phyloP scores from a whole-genome alignment of 1,140 invertebrate species.

The Halictus rubicundus region DNA sequence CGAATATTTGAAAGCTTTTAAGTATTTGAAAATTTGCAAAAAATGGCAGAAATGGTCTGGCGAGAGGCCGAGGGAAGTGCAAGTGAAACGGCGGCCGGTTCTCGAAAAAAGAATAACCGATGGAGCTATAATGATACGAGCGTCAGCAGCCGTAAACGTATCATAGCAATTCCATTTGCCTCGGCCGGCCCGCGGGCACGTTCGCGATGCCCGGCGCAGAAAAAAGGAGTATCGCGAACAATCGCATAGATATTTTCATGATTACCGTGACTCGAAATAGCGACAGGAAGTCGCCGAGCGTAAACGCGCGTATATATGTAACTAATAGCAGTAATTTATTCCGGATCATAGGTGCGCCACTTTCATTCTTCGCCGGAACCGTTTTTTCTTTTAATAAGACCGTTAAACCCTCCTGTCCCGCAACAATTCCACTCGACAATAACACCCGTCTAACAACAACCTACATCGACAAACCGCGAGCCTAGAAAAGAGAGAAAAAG shows the following conservation, averaged over 20 bases:
- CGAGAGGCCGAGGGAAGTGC: background rate
- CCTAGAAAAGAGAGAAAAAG: background rate
- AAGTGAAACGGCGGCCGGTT: constrained; percentile 7
- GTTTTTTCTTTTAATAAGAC: constrained; percentile 7
- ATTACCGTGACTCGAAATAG: constrained; percentile 33
- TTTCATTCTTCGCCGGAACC: constrained; percentile 18
- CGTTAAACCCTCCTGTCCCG: background rate
- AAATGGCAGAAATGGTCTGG: background rate
- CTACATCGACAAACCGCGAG: background rate
- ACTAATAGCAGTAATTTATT: constrained; percentile 40
- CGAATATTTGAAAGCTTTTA: background rate
- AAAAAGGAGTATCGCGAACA: constrained; percentile 8
- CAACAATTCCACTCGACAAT: background rate
- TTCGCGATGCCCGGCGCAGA: background rate
- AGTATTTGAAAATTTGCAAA: background rate
- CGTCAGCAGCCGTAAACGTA: constrained; percentile 22
- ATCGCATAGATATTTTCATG: constrained; percentile 28
- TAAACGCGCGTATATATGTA: constrained; percentile 26
- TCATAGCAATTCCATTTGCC: constrained; percentile 42
- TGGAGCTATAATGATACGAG: constrained; percentile 34
- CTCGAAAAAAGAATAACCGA: constrained; percentile 6
- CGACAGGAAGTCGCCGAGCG: constrained; percentile 20
- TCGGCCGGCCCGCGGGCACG: background rate
- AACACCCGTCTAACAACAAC: background rate
- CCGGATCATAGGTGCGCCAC: constrained; percentile 32